Percentiles rank a stretch among this genome's conserved stretches.
phyloP scores from a whole-genome alignment of 2,797 vertebrate genomes.

The Cyclura pinguis region DNA sequence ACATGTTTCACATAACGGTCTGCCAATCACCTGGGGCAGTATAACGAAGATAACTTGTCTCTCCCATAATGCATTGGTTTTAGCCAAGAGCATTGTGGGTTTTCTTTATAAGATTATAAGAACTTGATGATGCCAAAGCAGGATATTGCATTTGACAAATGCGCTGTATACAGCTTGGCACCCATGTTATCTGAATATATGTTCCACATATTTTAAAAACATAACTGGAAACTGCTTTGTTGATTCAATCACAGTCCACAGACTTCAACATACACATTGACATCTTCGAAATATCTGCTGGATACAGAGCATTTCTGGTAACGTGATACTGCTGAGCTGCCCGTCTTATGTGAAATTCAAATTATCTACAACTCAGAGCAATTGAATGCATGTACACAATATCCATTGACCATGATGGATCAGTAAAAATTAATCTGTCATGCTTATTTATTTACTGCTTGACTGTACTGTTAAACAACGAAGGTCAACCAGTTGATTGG shows the following conservation, averaged over 20 bases:
- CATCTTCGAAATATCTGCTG: background rate
- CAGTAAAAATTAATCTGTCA: background rate
- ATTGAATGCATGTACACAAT: background rate
- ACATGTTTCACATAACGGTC: conserved; percentile 41
- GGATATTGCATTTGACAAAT: conserved; percentile 26
- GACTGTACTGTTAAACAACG: background rate
- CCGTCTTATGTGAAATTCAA: background rate
- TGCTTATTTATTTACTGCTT: background rate
- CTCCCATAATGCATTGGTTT: conserved; percentile 9
- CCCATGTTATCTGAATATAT: background rate
- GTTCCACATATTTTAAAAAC: background rate
- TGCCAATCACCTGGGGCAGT: conserved; percentile 29
- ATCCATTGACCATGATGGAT: background rate
- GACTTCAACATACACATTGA: background rate
- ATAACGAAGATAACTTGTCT: conserved; percentile 23
- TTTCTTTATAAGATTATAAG: conserved; percentile 22
- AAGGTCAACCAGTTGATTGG: background rate
- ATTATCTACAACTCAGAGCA: background rate
- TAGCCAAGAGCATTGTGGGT: background rate
- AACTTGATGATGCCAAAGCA: background rate
- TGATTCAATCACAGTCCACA: background rate
- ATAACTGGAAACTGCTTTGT: background rate
- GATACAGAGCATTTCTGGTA: background rate
- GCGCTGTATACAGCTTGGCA: background rate
- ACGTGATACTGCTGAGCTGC: background rate